Evolutionary conservation across 2,797 vertebrate genomes (phyloP).

Genomic region (Melanotaenia pygmaea): DNA sequence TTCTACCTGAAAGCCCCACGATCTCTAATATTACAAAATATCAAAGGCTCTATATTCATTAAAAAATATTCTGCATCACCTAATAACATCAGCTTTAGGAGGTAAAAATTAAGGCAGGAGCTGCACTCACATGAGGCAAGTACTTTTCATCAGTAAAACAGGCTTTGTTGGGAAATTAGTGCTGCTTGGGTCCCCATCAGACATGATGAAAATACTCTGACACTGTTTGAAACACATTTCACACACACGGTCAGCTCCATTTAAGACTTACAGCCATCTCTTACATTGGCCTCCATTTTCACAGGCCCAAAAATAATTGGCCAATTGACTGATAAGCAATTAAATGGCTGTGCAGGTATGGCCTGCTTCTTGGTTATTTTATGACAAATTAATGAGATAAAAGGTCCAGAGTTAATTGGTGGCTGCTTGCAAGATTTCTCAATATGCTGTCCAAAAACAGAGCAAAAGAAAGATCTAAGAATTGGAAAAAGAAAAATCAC

Average conservation of each 20-base stretch:
- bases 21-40: slow-evolving; percentile 25
- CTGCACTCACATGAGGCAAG: neutral
- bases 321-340: slow-evolving; percentile 12
- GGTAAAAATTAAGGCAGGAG: slow-evolving; percentile 16
- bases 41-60: slow-evolving; percentile 38
- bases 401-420: slow-evolving; percentile 9
- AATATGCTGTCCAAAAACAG: slow-evolving; percentile 7
- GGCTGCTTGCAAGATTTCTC: neutral
- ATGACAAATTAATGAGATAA: slow-evolving; percentile 18
- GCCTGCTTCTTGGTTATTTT: slow-evolving; percentile 15
- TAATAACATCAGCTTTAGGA: slow-evolving; percentile 5
- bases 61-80: slow-evolving; percentile 17
- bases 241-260: neutral
- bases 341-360: slow-evolving; percentile 8
- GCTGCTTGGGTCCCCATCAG: neutral
- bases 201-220: slow-evolving; percentile 12
- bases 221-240: slow-evolving; percentile 11
- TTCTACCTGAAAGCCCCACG: neutral
- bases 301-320: neutral
- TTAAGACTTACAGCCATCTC: slow-evolving; percentile 2
- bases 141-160: slow-evolving; percentile 10
- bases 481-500: neutral
- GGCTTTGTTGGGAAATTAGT: slow-evolving; percentile 6
- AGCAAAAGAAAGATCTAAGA: neutral
- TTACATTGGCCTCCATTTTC: slow-evolving; percentile 7